Conservation (phyloP, 2,797 vertebrate genomes). For the Darevskia nairensis region DNA sequence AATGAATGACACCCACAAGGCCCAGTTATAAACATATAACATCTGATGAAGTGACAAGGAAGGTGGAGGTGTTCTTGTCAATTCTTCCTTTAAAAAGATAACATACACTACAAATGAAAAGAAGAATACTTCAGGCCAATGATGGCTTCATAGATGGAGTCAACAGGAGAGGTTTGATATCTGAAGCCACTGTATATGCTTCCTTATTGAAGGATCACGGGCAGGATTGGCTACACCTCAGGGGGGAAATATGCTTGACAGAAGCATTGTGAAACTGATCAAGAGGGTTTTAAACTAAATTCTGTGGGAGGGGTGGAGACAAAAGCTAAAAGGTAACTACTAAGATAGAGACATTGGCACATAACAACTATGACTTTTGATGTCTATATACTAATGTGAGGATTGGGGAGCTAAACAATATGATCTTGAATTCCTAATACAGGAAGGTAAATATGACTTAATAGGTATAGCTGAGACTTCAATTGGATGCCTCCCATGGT, state of each 20-base stretch:
- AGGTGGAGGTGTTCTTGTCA: not conserved
- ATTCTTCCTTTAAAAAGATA: not conserved
- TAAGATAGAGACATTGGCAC: not conserved
- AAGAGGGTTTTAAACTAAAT: not conserved
- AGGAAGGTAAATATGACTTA: not conserved
- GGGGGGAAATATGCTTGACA: not conserved
- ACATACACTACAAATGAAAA: too few relatives aligned
- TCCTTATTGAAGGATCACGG: not conserved
- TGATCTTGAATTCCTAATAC: not conserved
- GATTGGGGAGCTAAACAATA: not conserved
- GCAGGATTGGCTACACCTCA: not conserved
- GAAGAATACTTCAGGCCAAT: not conserved
- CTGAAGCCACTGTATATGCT: not conserved
- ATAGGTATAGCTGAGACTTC: not conserved
- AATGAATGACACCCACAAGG: not conserved
- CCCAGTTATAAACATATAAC: conserved; percentile 4
- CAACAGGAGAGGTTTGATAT: not conserved
- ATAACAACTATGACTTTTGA: not conserved
- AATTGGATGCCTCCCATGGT: not conserved
- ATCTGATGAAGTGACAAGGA: not conserved
- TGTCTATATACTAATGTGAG: not conserved
- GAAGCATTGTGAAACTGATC: not conserved
- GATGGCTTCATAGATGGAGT: not conserved
- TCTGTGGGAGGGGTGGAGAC: not conserved
- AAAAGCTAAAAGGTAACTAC: not conserved